Base-by-base conservation (phyloP, 2,888 invertebrate species). In the Caenorhabditis virilis region DNA sequence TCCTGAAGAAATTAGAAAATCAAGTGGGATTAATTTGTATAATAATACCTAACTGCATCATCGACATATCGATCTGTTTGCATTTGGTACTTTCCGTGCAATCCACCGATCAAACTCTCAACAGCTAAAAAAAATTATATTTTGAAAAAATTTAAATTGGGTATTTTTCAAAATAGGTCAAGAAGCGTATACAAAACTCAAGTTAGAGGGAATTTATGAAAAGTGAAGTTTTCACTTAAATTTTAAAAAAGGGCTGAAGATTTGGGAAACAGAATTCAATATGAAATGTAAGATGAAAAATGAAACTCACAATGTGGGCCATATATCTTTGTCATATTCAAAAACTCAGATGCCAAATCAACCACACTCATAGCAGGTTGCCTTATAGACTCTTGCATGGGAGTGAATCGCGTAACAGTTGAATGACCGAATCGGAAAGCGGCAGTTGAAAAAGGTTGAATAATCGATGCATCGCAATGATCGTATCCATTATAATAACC, bases 361-460 rank as follows among this genome's bases (percentile, higher is more conserved):
- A 82, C 72, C 4, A 66, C 60, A 3, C 36, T 25, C 0, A 46
- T 33, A 1, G 47, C 56, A 0, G 63, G 45, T 7, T 39, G 18
- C 2, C n/a, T 20, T 11, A 26, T 15, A 2, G 52, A 54, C 22
- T 64, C 50, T 11, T 51, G 46, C 56, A 60, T 55, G 15, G 64
- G 59, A 16, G 59, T 58, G 49, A 63, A 69, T n/a, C 71, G 50
- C 13, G 53, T 48, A 13, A 72, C 55, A 54, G 69, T 51, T 25
- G 82, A 80, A 66, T 82, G 82, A 2, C 94, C 94, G 80, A 94
- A 93, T 68, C 94, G 87, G 86, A 91, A 95, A 0, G 93, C 91
- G 0, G 94, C 93, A 0, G 92, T 87, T 0, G 91, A 92, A 80
- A 95, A 94, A 82, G 94, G 94, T 20, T 91, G 93, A 62, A 93